Evolutionary conservation across 35 echinoderm and acorn worm genomes (phyloP).

Genomic region (Stichopus chloronotus): DNA sequence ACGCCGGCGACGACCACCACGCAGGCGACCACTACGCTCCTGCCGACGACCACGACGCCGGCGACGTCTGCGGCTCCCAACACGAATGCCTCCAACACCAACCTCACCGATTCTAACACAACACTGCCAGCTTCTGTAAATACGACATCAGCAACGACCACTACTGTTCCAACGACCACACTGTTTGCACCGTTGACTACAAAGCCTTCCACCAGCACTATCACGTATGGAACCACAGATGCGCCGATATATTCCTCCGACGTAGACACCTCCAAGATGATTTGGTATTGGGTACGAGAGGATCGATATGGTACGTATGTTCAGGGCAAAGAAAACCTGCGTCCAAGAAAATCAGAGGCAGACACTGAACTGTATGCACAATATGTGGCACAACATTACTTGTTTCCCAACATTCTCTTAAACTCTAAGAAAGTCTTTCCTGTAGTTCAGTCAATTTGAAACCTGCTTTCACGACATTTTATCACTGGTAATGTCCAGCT

Average conservation of each 20-base stretch:
- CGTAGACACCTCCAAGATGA: constrained; percentile 32
- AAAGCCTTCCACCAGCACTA: neutral
- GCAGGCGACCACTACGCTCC: neutral
- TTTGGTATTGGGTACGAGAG: constrained; percentile 93
- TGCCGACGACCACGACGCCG: neutral
- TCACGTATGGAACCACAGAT: neutral
- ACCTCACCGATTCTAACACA: neutral
- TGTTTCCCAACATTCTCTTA: no score
- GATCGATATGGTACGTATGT: constrained; percentile 70
- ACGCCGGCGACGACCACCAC: neutral
- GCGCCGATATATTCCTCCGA: neutral
- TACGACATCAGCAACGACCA: neutral
- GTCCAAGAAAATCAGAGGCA: no score
- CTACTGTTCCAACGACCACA: neutral
- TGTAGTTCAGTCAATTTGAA: no score
- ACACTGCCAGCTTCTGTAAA: neutral
- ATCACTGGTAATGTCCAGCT: no score
- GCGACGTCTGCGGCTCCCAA: neutral
- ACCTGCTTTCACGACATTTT: no score
- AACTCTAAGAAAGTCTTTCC: no score
- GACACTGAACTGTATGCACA: no score
- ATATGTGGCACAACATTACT: no score
- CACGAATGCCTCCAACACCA: neutral
- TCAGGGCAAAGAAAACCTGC: neutral
- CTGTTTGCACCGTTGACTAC: neutral